Conservation (phyloP, 2,888 invertebrate species). For the Acheta domesticus region DNA sequence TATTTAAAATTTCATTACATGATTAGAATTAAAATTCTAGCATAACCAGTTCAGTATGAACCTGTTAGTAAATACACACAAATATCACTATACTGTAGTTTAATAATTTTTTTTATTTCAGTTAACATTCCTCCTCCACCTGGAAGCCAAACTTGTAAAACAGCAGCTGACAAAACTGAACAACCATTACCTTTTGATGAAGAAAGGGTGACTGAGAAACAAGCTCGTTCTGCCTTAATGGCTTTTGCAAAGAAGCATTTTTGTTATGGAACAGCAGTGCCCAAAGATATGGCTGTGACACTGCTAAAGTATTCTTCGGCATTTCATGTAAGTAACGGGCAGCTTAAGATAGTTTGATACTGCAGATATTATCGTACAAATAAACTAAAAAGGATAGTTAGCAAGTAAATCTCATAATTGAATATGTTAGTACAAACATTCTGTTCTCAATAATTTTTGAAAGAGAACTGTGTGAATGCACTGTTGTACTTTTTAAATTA, state of each 20-base stretch:
- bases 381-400: too few relatives aligned
- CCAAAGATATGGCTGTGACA: slow-evolving; percentile 49
- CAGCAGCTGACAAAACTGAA: slow-evolving; percentile 29
- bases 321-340: slow-evolving; percentile 49
- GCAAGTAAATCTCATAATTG: too few relatives aligned
- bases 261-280: slow-evolving; percentile 52
- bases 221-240: slow-evolving; percentile 49
- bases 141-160: slow-evolving; percentile 33
- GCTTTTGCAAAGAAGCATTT: slow-evolving; percentile 49
- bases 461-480: too few relatives aligned
- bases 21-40: neutral
- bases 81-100: neutral
- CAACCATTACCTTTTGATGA: slow-evolving; percentile 26
- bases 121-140: slow-evolving; percentile 42
- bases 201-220: slow-evolving; percentile 46
- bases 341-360: too few relatives aligned
- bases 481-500: too few relatives aligned
- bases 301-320: slow-evolving; percentile 50
- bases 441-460: too few relatives aligned
- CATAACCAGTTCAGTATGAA: neutral
- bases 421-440: too few relatives aligned
- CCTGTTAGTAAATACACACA: slow-evolving; percentile 32
- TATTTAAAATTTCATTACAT: too few relatives aligned
- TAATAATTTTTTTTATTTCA: slow-evolving; percentile 21
- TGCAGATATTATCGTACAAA: too few relatives aligned